Base-by-base conservation (phyloP, 1,140 invertebrate species). In the Calliphora vicina region DNA sequence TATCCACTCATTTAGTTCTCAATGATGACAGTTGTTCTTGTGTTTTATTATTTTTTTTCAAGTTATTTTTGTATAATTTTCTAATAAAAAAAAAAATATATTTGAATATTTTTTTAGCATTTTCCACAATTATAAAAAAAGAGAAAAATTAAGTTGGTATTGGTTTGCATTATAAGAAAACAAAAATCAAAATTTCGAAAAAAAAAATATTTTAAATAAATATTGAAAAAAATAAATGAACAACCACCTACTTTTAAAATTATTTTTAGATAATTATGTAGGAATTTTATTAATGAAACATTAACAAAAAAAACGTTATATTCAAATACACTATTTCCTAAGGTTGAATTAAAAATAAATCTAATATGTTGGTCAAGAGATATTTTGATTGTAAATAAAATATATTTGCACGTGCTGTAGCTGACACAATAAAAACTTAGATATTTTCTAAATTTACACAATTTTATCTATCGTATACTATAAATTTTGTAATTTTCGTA, bases 191-290 rank as follows among this genome's bases (percentile, higher is more conserved):
- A 17, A 57, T n/a, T 57, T 67, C 23, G 61, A 17, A 20, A 20
- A 67, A 13, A 67, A 50, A 67, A 23, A 23, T 67, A 23, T 67
- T 67, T 67, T 67, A 67, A 57, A 23, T 23, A 67, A 67, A 23
- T 20, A 25, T 23, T 9, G 10, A 67, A 67, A 67, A 20, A 67
- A 67, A 67, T 20, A 50, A 50, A 20, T n/a, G 35, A 45, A 78
- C 29, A 78, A 78, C 74, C 74, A 78, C 74, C 74, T 78, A 78
- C 35, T 78, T 78, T 78, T 43, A 10, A 78, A 78, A 78, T 78
- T 78, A 78, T 78, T 78, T 78, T 43, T 78, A 78, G 74, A 78
- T 78, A 78, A 78, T 78, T 78, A 78, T 78, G 74, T 78, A 67
- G n/a, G 61, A 23, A 67, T 50, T 50, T 50, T 50, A 50, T 67